Evolutionary conservation across 2,113 vertebrate genomes (phyloP).

Genomic region (Clarias batrachus): DNA sequence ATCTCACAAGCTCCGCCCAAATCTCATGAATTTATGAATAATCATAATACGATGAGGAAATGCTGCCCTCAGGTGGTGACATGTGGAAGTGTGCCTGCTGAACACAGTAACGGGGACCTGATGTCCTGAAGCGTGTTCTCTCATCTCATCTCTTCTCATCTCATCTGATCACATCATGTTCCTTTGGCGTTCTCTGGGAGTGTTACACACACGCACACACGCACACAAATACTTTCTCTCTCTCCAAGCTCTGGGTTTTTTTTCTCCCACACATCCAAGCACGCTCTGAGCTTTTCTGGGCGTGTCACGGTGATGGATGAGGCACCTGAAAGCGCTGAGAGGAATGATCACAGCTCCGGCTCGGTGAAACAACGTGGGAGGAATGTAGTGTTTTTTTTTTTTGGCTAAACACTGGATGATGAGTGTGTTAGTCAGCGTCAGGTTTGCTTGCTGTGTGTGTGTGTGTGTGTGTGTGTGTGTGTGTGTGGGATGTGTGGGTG

Average conservation of each 20-base stretch:
- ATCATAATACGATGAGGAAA: not conserved
- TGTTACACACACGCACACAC: not conserved
- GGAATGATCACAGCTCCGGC: not conserved
- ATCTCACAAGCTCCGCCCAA: not conserved
- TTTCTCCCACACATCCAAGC: not conserved
- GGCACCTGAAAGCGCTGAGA: slow-evolving; percentile 4
- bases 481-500: slow-evolving; percentile 3
- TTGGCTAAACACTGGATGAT: slow-evolving; percentile 14
- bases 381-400: not conserved
- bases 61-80: slow-evolving; percentile 37
- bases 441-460: not conserved
- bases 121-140: not conserved
- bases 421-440: slow-evolving; percentile 15
- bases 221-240: too few relatives aligned
- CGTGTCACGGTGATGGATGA: not conserved
- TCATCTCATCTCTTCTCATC: not conserved
- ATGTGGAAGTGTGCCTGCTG: not conserved
- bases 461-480: slow-evolving; percentile 1
- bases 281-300: not conserved
- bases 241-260: not conserved
- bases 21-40: not conserved
- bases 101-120: not conserved
- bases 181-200: not conserved
- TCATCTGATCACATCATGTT: not conserved
- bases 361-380: not conserved